Evolutionary conservation across 2,113 vertebrate genomes (phyloP).

Genomic region (Dipodomys ordii): DNA sequence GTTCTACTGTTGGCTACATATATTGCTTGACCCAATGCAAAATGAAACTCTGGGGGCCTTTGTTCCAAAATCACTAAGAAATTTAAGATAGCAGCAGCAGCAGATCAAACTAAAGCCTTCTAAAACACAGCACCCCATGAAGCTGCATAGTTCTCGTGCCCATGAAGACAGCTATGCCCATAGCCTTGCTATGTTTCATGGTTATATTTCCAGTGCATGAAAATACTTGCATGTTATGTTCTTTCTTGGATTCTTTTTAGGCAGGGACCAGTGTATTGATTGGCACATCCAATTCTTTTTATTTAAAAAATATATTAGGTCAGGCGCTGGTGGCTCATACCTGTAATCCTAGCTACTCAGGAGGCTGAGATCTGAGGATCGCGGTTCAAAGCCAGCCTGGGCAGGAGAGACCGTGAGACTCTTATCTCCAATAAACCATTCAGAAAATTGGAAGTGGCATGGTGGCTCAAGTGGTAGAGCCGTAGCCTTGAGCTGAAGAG

Average conservation of each 20-base stretch:
- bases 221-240: background rate
- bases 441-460: too few relatives aligned
- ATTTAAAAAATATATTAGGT: background rate
- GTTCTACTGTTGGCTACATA: background rate
- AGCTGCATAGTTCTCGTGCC: background rate
- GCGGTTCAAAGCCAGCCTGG: too few relatives aligned
- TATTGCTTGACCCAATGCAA: background rate
- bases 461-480: too few relatives aligned
- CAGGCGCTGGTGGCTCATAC: background rate
- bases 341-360: too few relatives aligned
- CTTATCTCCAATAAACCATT: too few relatives aligned
- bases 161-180: background rate
- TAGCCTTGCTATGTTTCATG: background rate
- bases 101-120: background rate
- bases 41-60: background rate
- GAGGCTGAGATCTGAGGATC: too few relatives aligned
- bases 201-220: background rate
- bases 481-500: too few relatives aligned
- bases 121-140: background rate
- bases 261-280: background rate
- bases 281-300: background rate
- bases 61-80: background rate
- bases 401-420: too few relatives aligned
- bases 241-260: conserved; percentile 13
- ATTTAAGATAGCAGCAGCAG: conserved; percentile 27